Evolutionary conservation across 2,888 invertebrate species (phyloP), one percentile per base, ranked within the genome.

Genomic region (Phortica magna): DNA sequence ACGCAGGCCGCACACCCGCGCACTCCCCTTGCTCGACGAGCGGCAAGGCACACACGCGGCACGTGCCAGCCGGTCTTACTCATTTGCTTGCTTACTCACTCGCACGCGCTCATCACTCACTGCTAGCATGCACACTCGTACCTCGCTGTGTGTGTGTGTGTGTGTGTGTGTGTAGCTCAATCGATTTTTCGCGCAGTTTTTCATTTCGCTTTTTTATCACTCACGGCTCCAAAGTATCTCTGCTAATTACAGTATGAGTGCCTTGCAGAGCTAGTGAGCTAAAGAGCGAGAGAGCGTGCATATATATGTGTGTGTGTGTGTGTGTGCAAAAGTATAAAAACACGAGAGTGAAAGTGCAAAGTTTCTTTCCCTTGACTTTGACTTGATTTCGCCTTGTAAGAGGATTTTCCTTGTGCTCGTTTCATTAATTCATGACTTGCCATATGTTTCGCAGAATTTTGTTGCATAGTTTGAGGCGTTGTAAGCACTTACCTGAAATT

Each of bases 161-260:
- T 70, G 70, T 14, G 6, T n/a, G 48, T 41, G 67, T 53, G 64
- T 76, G 67, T 55, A 82, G 83, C 83, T 83, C 80, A 78, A 82
- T 82, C 80, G 82, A 82, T 82, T 82, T 81, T 82, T 80, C 78
- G 74, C 22, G 76, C 77, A 78, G 48, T 78, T 81, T 77, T 55
- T 2, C 70, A 14, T 43, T 31, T 39, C 22, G 55, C 73, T 74
- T 61, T 31, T 22, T 73, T 70, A 67, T 72, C 22, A 10, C 12
- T 42, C 10, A 12, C 22, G 5, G 43, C n/a, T 31, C 17, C 42
- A 39, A 64, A 7, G 17, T 31, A 64, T 55, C 0, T 55, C 17
- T 55, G n/a, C 55, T 31, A 31, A 31, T 31, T 31, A 31, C 4
- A 48, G 48, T 6, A 14, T 48, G 48, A 48, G 14, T 48, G 48